phyloP scores from a whole-genome alignment of 2,888 invertebrate genomes.

The Cinara cedri region DNA sequence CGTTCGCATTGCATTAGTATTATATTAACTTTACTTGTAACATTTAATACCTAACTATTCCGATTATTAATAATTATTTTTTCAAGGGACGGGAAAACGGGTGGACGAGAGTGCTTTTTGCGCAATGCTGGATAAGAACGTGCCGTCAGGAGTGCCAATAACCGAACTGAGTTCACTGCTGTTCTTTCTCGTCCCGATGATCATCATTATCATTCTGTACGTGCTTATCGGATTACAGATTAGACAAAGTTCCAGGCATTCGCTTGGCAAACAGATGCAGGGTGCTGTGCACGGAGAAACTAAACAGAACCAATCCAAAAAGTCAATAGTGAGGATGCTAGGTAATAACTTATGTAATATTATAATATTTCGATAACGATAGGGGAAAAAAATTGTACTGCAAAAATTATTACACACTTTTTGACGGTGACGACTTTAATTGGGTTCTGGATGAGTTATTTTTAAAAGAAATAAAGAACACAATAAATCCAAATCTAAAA shows the following conservation, averaged over 20 bases:
- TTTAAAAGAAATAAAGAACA: no score
- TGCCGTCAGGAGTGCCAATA: constrained; percentile 70
- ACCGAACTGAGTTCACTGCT: constrained; percentile 81
- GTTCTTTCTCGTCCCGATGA: constrained; percentile 79
- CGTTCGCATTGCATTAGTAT: no score
- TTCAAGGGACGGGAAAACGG: constrained; percentile 64
- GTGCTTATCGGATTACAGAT: constrained; percentile 78
- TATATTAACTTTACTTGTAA: no score
- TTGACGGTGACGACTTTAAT: no score
- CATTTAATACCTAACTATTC: background rate
- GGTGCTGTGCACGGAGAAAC: constrained; percentile 75
- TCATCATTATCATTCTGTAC: constrained; percentile 79
- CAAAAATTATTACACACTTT: no score
- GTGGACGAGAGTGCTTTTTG: constrained; percentile 82
- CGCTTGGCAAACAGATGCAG: constrained; percentile 66
- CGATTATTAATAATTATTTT: background rate
- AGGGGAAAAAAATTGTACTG: no score
- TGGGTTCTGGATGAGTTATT: no score
- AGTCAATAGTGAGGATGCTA: constrained; percentile 79
- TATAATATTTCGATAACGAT: no score
- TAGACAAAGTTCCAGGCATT: constrained; percentile 64
- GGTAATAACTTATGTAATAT: no score
- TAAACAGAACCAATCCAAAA: constrained; percentile 73
- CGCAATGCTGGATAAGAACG: constrained; percentile 71
- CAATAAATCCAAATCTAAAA: no score